These are phyloP conservation scores for Andrena dorsata DNA, from an alignment of 2,888 invertebrate genomes.

Conservation along the genomic window DNA sequence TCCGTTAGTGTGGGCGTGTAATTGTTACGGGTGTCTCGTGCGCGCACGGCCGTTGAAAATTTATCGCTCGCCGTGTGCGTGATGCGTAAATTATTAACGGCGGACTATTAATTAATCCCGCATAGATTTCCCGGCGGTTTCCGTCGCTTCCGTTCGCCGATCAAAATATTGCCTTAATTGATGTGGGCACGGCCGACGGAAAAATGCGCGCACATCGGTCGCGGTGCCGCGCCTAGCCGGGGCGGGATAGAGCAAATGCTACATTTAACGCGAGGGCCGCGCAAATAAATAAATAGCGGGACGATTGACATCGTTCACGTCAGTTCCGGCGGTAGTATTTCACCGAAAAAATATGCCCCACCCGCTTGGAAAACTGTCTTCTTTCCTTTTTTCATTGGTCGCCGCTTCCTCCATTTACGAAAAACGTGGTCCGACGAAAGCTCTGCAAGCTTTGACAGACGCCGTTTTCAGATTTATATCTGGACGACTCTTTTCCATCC, in stretches of 20 bases:
- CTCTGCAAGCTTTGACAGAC: too few species aligned
- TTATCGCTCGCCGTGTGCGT: conserved; percentile 51
- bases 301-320: conserved; percentile 42
- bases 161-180: conserved; percentile 66
- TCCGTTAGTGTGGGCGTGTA: conserved; percentile 42
- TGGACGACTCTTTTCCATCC: too few species aligned
- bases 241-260: conserved; percentile 55
- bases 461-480: too few species aligned
- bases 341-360: conserved; percentile 21
- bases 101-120: conserved; percentile 63
- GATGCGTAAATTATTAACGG: conserved; percentile 64
- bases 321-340: conserved; percentile 43
- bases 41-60: conserved; percentile 47
- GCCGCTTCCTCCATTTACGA: background rate
- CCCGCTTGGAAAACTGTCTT: background rate
- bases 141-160: conserved; percentile 52
- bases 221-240: background rate
- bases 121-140: conserved; percentile 61
- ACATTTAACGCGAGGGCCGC: conserved; percentile 59
- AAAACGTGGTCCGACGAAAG: too few species aligned
- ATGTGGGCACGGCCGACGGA: conserved; percentile 45
- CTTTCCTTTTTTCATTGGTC: background rate
- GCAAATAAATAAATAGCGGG: conserved; percentile 54
- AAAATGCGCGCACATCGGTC: conserved; percentile 24
- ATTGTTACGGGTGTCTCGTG: conserved; percentile 62